Evolutionary conservation across 2,797 vertebrate species (phyloP), one percentile per base, ranked within the genome.

Genomic region (Xiphorhynchus erythropygius): DNA sequence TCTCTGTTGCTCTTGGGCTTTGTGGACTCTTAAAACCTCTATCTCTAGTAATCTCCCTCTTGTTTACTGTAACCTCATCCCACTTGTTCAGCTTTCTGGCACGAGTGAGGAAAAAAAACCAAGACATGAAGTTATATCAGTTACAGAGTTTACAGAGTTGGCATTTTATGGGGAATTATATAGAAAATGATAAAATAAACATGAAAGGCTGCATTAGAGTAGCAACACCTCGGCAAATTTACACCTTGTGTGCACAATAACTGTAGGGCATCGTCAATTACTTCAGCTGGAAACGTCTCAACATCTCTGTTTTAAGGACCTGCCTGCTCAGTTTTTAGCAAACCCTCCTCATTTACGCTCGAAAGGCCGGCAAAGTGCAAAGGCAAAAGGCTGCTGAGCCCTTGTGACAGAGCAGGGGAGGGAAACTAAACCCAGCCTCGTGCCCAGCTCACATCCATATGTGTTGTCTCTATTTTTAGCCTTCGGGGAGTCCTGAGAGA

Each of bases 41-140:
- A 4, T 55, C 76, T 84, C 63, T 6, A 63, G 63, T 79, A 76
- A 91, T 93, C 82, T 91, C 74, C 73, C 30, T 82, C 68, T 92
- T 83, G 55, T 79, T 95, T 94, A 67, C 50, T 28, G 76, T 92
- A 95, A 95, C 94, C 83, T 84, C 63, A 81, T 63, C 70, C 63
- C 85, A 79, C 59, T 84, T 91, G 67, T 91, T 96, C 89, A 90
- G 87, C 75, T 96, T 24, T 1, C 80, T 56, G 74, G 88, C 74
- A 73, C 0, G 0, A 93, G 83, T 46, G 39, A 76, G 67, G 44
- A 81, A 78, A 86, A 86, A 81, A 70, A 30, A 19, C 82, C 84
- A 79, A 74, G 59, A 75, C 53, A 69, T 28, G 64, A 79, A 94
- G 80, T 79, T 79, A 2, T 60, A 74, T 60, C 79, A 52, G 46